Percentiles rank a stretch among this genome's conserved stretches.
These are phyloP conservation scores for Amblyjoppa proteus DNA, from an alignment of 2,888 invertebrate genomes.

Conservation along the genomic window DNA sequence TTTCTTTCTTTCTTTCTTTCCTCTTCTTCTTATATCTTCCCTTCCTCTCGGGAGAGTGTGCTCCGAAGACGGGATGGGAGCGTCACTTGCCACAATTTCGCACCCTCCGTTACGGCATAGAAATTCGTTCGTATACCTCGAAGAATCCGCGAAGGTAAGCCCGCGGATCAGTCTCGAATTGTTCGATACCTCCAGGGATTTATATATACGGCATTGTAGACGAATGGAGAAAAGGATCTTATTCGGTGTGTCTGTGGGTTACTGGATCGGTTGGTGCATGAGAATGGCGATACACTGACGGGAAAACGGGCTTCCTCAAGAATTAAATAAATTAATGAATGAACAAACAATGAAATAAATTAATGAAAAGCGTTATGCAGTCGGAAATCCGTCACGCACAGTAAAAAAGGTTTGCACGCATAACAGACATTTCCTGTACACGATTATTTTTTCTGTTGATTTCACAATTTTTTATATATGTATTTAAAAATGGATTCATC, in stretches of 20 bases:
- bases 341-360: too few species aligned
- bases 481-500: too few species aligned
- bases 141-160: background rate
- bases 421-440: too few species aligned
- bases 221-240: background rate
- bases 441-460: too few species aligned
- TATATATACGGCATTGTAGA: background rate
- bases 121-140: background rate
- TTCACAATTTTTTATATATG: too few species aligned
- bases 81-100: background rate
- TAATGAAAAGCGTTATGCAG: too few species aligned
- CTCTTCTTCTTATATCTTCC: background rate
- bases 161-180: constrained; percentile 1
- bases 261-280: background rate
- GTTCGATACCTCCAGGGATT: background rate
- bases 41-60: constrained; percentile 17
- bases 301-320: too few species aligned
- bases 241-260: background rate
- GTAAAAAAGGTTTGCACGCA: too few species aligned
- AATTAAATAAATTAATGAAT: too few species aligned
- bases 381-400: too few species aligned
- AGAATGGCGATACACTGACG: background rate
- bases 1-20: background rate
- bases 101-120: background rate
- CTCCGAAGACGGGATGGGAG: background rate